Conservation (phyloP, 2,888 invertebrate genomes). For the Panorpa germanica region DNA sequence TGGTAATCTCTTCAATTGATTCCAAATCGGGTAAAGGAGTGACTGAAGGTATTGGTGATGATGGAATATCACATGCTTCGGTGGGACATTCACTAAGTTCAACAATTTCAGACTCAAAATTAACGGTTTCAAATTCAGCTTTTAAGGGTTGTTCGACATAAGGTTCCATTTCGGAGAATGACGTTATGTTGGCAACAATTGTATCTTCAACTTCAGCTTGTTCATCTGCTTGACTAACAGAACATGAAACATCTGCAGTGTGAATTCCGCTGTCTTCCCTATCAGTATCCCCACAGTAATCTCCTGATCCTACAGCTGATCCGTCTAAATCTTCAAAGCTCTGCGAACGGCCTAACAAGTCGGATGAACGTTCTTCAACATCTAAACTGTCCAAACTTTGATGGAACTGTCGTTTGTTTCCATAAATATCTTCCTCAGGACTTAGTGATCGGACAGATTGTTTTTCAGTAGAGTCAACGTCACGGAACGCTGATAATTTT, state of each 20-base stretch:
- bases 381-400: conserved; percentile 44
- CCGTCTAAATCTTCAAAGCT: conserved; percentile 16
- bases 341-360: no score
- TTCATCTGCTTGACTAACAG: conserved; percentile 53
- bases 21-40: background rate
- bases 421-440: conserved; percentile 30
- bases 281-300: conserved; percentile 41
- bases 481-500: no score
- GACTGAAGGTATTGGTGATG: conserved; percentile 7
- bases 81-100: no score
- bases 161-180: conserved; percentile 2
- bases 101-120: no score
- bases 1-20: conserved; percentile 1
- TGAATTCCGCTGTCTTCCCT: conserved; percentile 66
- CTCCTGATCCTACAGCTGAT: conserved; percentile 23
- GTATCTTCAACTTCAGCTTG: conserved; percentile 41
- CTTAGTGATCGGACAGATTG: conserved; percentile 28
- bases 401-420: conserved; percentile 29
- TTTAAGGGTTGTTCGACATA: background rate
- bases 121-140: conserved; percentile 1
- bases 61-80: no score
- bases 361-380: conserved; percentile 31
- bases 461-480: conserved; percentile 24
- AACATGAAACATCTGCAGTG: conserved; percentile 59
- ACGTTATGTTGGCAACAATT: conserved; percentile 11